Evolutionary conservation across 2,113 vertebrate species (phyloP).

Genomic region (Lontra canadensis): DNA sequence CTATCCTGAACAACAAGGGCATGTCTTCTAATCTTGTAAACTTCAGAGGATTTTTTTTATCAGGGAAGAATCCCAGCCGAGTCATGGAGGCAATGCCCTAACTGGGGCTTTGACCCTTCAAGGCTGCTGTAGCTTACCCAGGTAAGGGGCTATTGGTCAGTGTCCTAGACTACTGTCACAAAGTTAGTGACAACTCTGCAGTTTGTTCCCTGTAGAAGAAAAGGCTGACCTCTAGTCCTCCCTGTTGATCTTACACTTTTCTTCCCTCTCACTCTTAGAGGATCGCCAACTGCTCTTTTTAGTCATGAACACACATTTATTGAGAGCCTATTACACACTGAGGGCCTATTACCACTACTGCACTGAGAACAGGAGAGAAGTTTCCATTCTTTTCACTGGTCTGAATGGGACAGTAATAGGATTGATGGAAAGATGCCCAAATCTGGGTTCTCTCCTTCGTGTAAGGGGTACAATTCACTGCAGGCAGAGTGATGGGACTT

Average conservation of each 20-base stretch:
- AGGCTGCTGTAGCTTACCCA: no score
- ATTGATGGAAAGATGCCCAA: neutral
- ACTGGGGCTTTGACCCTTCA: no score
- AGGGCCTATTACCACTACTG: neutral
- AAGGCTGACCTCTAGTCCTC: neutral
- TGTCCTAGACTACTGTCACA: neutral
- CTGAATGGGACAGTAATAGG: neutral
- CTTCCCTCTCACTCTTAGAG: neutral
- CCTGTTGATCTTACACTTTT: neutral
- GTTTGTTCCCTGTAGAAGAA: neutral
- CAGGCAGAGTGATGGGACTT: neutral
- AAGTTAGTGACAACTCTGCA: neutral
- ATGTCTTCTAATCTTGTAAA: neutral
- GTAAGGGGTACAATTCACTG: neutral
- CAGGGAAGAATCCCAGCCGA: neutral
- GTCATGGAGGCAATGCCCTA: neutral
- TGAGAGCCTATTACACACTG: neutral
- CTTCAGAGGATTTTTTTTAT: neutral
- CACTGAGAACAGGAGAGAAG: neutral
- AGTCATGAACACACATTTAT: neutral
- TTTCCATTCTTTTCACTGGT: neutral
- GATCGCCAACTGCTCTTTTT: neutral
- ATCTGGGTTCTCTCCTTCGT: neutral
- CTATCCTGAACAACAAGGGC: neutral
- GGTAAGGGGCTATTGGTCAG: neutral